These are phyloP conservation scores for Caenorhabditis macrosperma DNA, from an alignment of 2,888 invertebrate species.

Conservation along the genomic window DNA sequence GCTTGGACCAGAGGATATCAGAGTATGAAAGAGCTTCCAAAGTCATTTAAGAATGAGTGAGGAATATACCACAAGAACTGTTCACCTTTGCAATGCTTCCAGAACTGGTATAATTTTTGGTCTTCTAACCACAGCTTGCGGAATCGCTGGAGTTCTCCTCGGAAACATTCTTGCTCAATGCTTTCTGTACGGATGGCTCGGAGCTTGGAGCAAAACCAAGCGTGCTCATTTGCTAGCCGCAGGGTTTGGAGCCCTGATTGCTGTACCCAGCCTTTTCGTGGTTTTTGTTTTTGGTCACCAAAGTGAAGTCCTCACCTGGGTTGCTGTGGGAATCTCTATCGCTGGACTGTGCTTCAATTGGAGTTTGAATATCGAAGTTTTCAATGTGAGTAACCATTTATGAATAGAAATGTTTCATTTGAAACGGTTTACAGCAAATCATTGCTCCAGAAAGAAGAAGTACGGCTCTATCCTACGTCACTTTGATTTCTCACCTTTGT, in stretches of 20 bases:
- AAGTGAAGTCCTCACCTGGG: slow-evolving; percentile 82
- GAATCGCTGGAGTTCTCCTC: slow-evolving; percentile 91
- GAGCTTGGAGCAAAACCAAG: slow-evolving; percentile 52
- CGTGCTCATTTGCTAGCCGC: slow-evolving; percentile 81
- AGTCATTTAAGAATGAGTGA: slow-evolving; percentile 35
- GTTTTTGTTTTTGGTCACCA: slow-evolving; percentile 53
- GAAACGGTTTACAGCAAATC: slow-evolving; percentile 89
- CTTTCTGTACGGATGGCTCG: slow-evolving; percentile 49
- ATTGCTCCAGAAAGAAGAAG: slow-evolving; percentile 95
- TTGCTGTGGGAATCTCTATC: slow-evolving; percentile 37
- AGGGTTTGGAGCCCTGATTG: slow-evolving; percentile 89
- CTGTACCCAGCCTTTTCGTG: slow-evolving; percentile 84
- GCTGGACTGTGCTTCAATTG: slow-evolving; percentile 91
- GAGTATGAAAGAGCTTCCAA: slow-evolving; percentile 33
- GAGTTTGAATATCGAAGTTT: slow-evolving; percentile 97
- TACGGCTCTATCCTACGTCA: slow-evolving; percentile 97
- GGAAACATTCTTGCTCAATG: slow-evolving; percentile 87
- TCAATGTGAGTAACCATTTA: slow-evolving; percentile 76
- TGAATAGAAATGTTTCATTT: not conserved
- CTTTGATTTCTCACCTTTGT: slow-evolving; percentile 94
- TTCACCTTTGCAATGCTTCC: too few species aligned
- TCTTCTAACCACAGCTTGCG: slow-evolving; percentile 92
- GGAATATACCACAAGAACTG: not conserved
- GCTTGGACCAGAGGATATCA: slow-evolving; percentile 59
- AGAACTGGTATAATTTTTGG: slow-evolving; percentile 89